These are phyloP conservation scores for Pocillopora meandrina DNA, from an alignment of 92 coral and sea anemone species.

Conservation along the genomic window DNA sequence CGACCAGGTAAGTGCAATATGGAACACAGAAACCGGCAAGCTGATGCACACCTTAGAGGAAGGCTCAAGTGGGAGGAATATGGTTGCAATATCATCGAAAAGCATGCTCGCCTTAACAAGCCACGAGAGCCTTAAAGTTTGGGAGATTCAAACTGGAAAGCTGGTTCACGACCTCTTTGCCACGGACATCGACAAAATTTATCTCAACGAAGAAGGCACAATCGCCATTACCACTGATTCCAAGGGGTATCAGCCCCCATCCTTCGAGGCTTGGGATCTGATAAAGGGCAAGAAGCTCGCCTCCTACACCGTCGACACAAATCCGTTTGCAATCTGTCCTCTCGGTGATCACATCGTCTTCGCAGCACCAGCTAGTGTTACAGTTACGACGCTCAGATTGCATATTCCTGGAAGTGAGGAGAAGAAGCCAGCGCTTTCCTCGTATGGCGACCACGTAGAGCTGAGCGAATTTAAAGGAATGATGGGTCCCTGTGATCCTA, in stretches of 20 bases:
- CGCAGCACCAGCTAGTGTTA: slow-evolving; percentile 66
- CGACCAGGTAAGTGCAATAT: slow-evolving; percentile 34
- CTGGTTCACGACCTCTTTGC: slow-evolving; percentile 49
- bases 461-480: slow-evolving; percentile 38
- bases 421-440: slow-evolving; percentile 23
- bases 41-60: slow-evolving; percentile 39
- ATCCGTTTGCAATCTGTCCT: slow-evolving; percentile 51
- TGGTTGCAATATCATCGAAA: slow-evolving; percentile 47
- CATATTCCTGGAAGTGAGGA: slow-evolving; percentile 49
- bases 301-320: slow-evolving; percentile 66
- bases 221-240: slow-evolving; percentile 58
- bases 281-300: slow-evolving; percentile 61
- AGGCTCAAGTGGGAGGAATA: slow-evolving; percentile 30
- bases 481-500: slow-evolving; percentile 32
- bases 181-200: slow-evolving; percentile 44
- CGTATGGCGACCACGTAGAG: slow-evolving; percentile 38
- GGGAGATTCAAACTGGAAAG: slow-evolving; percentile 61
- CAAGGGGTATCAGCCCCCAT: slow-evolving; percentile 51
- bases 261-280: slow-evolving; percentile 64
- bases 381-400: slow-evolving; percentile 54
- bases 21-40: slow-evolving; percentile 49
- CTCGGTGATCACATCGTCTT: slow-evolving; percentile 66
- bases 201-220: slow-evolving; percentile 53
- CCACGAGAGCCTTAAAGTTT: slow-evolving; percentile 38
- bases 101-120: slow-evolving; percentile 59